Evolutionary conservation across 2,888 invertebrate genomes (phyloP), one percentile per base, ranked within the genome.

Genomic region (Conops quadrifasciatus): DNA sequence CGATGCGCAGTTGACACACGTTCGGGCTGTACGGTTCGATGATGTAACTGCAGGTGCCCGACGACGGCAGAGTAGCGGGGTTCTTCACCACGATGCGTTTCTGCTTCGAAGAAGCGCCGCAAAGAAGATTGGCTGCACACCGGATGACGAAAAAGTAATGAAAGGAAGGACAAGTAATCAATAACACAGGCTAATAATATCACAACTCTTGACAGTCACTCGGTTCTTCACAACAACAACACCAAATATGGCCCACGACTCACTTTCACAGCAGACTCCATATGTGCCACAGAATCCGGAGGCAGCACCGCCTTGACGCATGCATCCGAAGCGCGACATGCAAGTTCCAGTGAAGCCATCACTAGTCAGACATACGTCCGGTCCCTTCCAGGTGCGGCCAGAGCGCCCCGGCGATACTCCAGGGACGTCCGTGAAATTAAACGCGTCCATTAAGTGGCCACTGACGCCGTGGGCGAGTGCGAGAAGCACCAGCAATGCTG

Each of bases 211-310:
- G 24, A 5, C 4, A 51, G 16, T 58, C 24, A 24, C 15, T 58
- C 13, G 58, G 58, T 21, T 19, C 26, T 58, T 58, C 19, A 53
- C n/a, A n/a, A n/a, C n/a, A n/a, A n/a, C n/a, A n/a, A n/a, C n/a
- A n/a, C n/a, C n/a, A n/a, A n/a, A n/a, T n/a, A n/a, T n/a, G n/a
- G 28, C 45, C 45, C 13, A 47, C 5, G 13, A 15, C 30, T 30
- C 51, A 85, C 85, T 83, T 78, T 84, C 84, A 78, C 85, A 85
- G 72, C 85, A 85, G 9, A 85, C 83, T 7, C 82, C 84, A 74
- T 81, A 84, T 16, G 83, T 80, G 74, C 80, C 80, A 65, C 85
- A 85, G 62, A 78, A 83, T 47, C 84, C 85, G 43, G 84, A 84
- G 13, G 79, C 78, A 0, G 79, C 76, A 70, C 85, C 85, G n/a